Evolutionary conservation across 2,797 vertebrate species (phyloP).

Genomic region (Sebastes minor): DNA sequence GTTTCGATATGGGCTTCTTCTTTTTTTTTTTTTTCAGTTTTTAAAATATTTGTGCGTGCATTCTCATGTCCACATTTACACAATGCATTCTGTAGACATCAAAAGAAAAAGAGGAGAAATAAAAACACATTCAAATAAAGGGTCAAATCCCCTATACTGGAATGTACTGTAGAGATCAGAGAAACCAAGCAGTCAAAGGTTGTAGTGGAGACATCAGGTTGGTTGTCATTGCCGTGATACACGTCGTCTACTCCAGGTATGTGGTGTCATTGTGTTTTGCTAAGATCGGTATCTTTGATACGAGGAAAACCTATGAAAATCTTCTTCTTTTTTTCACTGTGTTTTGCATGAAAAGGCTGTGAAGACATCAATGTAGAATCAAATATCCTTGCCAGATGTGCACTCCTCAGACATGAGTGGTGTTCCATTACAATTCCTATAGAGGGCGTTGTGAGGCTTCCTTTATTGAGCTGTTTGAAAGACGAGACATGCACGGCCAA

Average conservation of each 20-base stretch:
- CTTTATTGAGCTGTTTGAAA: constrained; percentile 14
- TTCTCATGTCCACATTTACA: constrained; percentile 79
- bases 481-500: constrained; percentile 1
- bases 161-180: constrained; percentile 87
- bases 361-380: constrained; percentile 70
- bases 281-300: constrained; percentile 72
- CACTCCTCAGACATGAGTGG: constrained; percentile 58
- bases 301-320: constrained; percentile 90
- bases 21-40: constrained; percentile 49
- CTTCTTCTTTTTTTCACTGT: constrained; percentile 14
- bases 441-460: constrained; percentile 60
- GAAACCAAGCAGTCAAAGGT: constrained; percentile 75
- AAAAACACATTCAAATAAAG: constrained; percentile 85
- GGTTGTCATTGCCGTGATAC: constrained; percentile 62
- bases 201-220: constrained; percentile 59
- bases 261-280: constrained; percentile 48
- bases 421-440: constrained; percentile 28
- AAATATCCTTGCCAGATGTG: constrained; percentile 69
- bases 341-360: constrained; percentile 45
- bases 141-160: constrained; percentile 84
- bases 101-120: constrained; percentile 69
- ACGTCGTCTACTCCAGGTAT: constrained; percentile 43
- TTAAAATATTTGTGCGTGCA: constrained; percentile 76
- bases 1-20: constrained; percentile 82
- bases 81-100: constrained; percentile 80